Evolutionary conservation across 2,113 vertebrate genomes (phyloP).

Genomic region (Atlantisia rogersi): DNA sequence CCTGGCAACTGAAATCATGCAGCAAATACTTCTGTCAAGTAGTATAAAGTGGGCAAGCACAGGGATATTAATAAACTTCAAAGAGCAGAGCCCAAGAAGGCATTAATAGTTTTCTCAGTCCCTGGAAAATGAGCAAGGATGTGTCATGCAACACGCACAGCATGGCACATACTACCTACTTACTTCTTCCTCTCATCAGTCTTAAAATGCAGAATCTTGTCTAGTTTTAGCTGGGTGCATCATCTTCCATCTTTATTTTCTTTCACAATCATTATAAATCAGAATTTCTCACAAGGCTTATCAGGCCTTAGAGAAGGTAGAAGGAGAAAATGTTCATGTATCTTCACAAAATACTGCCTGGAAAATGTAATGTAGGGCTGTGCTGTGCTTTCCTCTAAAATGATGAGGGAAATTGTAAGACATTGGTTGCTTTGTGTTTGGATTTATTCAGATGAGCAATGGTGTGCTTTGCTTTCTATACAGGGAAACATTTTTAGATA

Average conservation of each 20-base stretch:
- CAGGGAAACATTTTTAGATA: background rate
- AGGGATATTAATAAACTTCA: background rate
- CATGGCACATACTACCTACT: rapidly evolving
- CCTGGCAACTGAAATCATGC: background rate
- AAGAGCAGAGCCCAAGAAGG: background rate
- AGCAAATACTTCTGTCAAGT: background rate
- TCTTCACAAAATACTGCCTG: background rate
- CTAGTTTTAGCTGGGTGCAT: background rate
- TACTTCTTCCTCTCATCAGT: background rate
- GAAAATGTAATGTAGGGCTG: background rate
- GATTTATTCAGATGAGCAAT: background rate
- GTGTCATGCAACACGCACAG: background rate
- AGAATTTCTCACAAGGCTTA: background rate
- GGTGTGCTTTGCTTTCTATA: background rate
- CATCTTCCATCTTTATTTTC: background rate
- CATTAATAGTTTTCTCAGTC: background rate
- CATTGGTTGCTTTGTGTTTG: background rate
- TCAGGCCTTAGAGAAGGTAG: background rate
- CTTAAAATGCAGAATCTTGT: background rate
- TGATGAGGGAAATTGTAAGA: background rate
- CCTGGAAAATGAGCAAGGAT: background rate
- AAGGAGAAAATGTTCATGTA: background rate
- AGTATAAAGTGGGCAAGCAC: background rate
- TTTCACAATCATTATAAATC: background rate
- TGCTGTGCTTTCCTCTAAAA: background rate